A percentile compares a stretch with the other conserved stretches of the same genome.
Evolutionary conservation across 2,113 vertebrate genomes (phyloP).

Genomic region (human): GRCh38 chr3:64542001-64542500

Average conservation of each 20-base stretch:
- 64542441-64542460: no score
- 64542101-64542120: rapidly evolving
- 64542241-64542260: not conserved
- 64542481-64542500: no score
- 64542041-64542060: not conserved
- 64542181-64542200: not conserved
- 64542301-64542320: not conserved
- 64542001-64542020: rapidly evolving
- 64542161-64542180: no score
- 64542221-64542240: not conserved
- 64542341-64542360: not conserved
- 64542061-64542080: rapidly evolving
- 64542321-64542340: not conserved
- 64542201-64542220: not conserved
- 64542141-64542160: not conserved
- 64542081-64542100: rapidly evolving
- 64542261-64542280: not conserved
- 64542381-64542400: not conserved
- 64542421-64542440: no score
- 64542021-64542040: rapidly evolving
- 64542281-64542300: not conserved
- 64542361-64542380: not conserved
- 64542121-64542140: not conserved
- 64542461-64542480: no score
- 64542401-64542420: not conserved